Conservation (phyloP, 2,888 invertebrate genomes). For the Coelopa pilipes region DNA sequence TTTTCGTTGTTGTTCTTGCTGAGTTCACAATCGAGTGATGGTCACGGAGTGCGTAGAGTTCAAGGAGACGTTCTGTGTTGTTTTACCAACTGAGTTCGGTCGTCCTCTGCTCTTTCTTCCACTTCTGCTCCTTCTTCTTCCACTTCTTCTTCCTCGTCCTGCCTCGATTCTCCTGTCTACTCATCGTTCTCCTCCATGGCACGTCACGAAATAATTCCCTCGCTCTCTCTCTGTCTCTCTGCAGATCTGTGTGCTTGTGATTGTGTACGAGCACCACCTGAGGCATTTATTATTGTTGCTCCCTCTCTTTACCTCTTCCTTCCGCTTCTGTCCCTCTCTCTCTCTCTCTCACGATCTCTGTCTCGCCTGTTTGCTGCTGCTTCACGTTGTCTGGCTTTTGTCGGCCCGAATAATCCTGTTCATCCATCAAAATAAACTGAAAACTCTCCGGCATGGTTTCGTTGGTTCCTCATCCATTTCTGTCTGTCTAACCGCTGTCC, state of each 20-base stretch:
- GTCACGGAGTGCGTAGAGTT: constrained; percentile 45
- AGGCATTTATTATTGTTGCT: too few relatives aligned
- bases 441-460: background rate
- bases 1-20: constrained; percentile 8
- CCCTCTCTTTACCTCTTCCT: too few relatives aligned
- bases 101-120: constrained; percentile 24
- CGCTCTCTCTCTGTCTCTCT: too few relatives aligned
- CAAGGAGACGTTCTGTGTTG: constrained; percentile 49
- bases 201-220: too few relatives aligned
- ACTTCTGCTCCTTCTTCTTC: background rate
- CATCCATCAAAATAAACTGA: constrained; percentile 24
- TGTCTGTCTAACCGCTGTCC: too few relatives aligned
- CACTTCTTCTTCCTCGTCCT: background rate
- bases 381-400: constrained; percentile 29
- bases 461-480: too few relatives aligned
- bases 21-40: constrained; percentile 37
- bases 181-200: too few relatives aligned
- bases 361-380: too few relatives aligned
- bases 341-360: too few relatives aligned
- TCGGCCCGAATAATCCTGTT: constrained; percentile 28
- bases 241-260: too few relatives aligned
- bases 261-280: too few relatives aligned
- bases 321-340: too few relatives aligned
- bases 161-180: background rate
- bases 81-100: constrained; percentile 30